Conservation (phyloP, 2,888 invertebrate genomes). For the Julus scandinavius region DNA sequence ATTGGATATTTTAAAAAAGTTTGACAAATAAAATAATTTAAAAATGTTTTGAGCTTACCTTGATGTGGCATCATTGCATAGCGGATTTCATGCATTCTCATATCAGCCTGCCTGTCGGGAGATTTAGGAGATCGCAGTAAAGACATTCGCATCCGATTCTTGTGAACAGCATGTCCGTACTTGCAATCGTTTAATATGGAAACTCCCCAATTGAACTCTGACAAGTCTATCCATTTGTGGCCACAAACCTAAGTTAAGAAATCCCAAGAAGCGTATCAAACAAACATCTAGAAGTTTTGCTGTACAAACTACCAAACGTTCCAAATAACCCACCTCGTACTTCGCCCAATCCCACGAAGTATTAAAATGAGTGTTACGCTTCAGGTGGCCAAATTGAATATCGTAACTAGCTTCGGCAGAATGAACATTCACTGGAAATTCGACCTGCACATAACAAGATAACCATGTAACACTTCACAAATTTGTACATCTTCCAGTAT, state of each 20-base stretch:
- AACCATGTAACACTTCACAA: no score
- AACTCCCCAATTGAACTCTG: slow-evolving; percentile 68
- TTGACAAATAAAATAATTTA: background rate
- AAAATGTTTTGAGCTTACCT: slow-evolving; percentile 61
- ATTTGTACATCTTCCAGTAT: no score
- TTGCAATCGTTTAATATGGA: slow-evolving; percentile 69
- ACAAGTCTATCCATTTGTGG: slow-evolving; percentile 70
- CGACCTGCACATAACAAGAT: slow-evolving; percentile 60
- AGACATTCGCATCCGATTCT: slow-evolving; percentile 66
- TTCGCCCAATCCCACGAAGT: slow-evolving; percentile 70
- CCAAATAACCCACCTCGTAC: slow-evolving; percentile 65
- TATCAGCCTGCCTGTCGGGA: slow-evolving; percentile 69
- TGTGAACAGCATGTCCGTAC: slow-evolving; percentile 68
- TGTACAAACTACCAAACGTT: no score
- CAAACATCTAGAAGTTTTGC: no score
- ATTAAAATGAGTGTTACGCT: slow-evolving; percentile 68
- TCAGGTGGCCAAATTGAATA: slow-evolving; percentile 68
- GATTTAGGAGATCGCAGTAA: slow-evolving; percentile 68
- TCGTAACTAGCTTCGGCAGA: slow-evolving; percentile 67
- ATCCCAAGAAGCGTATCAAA: slow-evolving; percentile 37
- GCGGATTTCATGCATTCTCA: slow-evolving; percentile 67
- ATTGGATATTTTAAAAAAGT: background rate
- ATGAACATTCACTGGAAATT: slow-evolving; percentile 66
- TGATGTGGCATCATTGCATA: slow-evolving; percentile 68
- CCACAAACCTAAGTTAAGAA: slow-evolving; percentile 66